phyloP scores from a whole-genome alignment of 2,113 vertebrate species.

The Gavialis gangeticus region DNA sequence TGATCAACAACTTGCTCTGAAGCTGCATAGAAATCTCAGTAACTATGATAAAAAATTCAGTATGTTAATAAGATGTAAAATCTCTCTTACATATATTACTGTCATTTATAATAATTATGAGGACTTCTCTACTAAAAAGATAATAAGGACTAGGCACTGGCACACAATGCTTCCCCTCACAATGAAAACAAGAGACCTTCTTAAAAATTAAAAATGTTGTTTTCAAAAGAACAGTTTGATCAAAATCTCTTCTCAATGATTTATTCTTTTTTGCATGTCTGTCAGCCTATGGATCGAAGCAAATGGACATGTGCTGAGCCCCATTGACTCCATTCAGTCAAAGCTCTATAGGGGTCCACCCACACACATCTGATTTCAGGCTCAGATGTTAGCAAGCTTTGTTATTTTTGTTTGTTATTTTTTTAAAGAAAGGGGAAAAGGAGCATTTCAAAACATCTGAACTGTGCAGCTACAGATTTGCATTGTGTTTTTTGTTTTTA shows the following conservation, averaged over 20 bases:
- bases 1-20: not conserved
- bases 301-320: not conserved
- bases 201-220: not conserved
- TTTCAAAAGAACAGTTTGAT: not conserved
- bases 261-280: not conserved
- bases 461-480: not conserved
- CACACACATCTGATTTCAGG: not conserved
- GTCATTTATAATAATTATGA: not conserved
- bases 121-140: not conserved
- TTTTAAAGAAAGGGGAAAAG: not conserved
- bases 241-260: not conserved
- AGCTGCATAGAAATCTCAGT: not conserved
- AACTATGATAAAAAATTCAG: too few relatives aligned
- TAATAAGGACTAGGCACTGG: not conserved
- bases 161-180: not conserved
- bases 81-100: not conserved
- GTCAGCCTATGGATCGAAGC: not conserved
- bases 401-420: not conserved
- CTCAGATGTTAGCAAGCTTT: not conserved
- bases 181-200: not conserved
- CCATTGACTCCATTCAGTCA: not conserved
- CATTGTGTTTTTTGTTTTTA: conserved; percentile 10
- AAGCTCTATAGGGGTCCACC: not conserved
- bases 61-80: too few relatives aligned
- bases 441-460: not conserved